Conservation (phyloP, 2,888 invertebrate genomes). For the Muschampia plurimacula region DNA sequence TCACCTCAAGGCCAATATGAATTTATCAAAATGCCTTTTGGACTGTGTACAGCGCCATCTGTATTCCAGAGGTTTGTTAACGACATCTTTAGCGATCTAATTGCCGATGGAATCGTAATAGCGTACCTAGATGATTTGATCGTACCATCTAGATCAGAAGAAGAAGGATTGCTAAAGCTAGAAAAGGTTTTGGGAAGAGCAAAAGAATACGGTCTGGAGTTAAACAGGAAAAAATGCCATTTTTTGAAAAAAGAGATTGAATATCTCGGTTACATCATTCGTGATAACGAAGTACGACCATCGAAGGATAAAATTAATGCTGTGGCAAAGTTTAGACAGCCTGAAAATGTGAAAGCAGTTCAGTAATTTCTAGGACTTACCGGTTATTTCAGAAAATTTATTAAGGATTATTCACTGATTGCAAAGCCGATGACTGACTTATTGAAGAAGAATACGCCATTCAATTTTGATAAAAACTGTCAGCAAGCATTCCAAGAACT, state of each 20-base stretch:
- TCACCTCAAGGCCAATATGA: slow-evolving; percentile 59
- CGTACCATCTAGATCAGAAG: slow-evolving; percentile 41
- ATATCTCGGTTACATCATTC: slow-evolving; percentile 49
- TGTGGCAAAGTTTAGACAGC: slow-evolving; percentile 41
- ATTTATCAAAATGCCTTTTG: slow-evolving; percentile 62
- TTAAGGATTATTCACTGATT: slow-evolving; percentile 45
- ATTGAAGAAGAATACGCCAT: slow-evolving; percentile 40
- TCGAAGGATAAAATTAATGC: slow-evolving; percentile 43
- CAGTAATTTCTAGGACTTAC: slow-evolving; percentile 46
- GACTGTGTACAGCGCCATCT: slow-evolving; percentile 58
- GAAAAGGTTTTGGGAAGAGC: slow-evolving; percentile 45
- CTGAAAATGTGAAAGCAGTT: slow-evolving; percentile 40
- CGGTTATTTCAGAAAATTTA: slow-evolving; percentile 45
- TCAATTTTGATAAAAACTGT: slow-evolving; percentile 43
- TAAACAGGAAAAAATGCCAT: slow-evolving; percentile 59
- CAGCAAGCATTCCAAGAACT: slow-evolving; percentile 42
- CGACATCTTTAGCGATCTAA: slow-evolving; percentile 51
- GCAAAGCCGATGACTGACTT: slow-evolving; percentile 48
- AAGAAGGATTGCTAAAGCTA: slow-evolving; percentile 44
- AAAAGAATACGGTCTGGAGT: slow-evolving; percentile 48
- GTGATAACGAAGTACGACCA: slow-evolving; percentile 43
- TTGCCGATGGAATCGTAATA: slow-evolving; percentile 40
- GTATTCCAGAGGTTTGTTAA: slow-evolving; percentile 56
- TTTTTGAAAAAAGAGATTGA: slow-evolving; percentile 51
- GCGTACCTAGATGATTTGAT: slow-evolving; percentile 46